Evolutionary conservation across 2,113 vertebrate genomes (phyloP).

Genomic region (Spermophilus dauricus): DNA sequence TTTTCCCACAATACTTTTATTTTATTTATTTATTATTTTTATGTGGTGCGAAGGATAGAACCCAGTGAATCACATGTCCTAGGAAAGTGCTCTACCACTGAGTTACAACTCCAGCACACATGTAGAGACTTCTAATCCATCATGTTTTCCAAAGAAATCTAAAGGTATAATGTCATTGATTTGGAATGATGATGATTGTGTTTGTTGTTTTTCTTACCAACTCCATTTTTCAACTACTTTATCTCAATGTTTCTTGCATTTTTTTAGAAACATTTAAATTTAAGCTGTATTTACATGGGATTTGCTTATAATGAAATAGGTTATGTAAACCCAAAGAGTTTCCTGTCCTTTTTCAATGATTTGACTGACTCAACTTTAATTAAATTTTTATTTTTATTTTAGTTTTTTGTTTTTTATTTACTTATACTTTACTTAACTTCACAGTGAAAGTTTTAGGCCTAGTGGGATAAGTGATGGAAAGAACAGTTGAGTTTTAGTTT

Average conservation of each 20-base stretch:
- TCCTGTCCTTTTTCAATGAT: not conserved
- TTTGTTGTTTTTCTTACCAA: not conserved
- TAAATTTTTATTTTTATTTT: not conserved
- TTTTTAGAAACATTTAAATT: not conserved
- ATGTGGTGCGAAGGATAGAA: no score
- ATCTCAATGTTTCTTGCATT: not conserved
- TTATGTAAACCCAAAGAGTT: not conserved
- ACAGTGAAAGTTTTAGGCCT: not conserved
- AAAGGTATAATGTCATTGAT: not conserved
- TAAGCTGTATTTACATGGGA: not conserved
- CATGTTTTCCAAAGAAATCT: not conserved
- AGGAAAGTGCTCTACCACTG: no score
- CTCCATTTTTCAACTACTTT: not conserved
- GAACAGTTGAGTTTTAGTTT: not conserved
- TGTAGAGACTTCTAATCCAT: not conserved
- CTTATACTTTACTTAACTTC: not conserved
- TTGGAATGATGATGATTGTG: not conserved
- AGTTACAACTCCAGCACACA: no score
- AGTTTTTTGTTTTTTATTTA: not conserved
- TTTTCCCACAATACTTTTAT: no score
- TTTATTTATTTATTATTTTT: no score
- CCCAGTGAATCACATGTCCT: no score
- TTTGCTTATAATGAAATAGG: not conserved
- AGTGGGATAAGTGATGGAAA: not conserved
- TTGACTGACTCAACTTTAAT: conserved; percentile 1